phyloP scores from a whole-genome alignment of 2,888 invertebrate genomes.

The Cephus pulcher region DNA sequence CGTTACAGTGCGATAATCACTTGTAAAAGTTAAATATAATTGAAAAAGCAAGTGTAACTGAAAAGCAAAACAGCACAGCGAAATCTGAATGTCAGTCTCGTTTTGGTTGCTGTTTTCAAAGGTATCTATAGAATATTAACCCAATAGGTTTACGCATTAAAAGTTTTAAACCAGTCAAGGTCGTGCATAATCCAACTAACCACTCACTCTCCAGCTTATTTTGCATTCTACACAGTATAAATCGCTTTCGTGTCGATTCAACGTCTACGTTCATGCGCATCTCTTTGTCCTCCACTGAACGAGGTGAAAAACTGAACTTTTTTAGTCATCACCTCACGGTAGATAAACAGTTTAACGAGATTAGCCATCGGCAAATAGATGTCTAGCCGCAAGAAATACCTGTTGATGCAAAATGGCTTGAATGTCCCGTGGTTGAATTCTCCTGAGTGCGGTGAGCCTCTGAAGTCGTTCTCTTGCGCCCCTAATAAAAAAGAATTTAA shows the following conservation, averaged over 20 bases:
- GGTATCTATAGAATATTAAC: neutral
- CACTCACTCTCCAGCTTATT: conserved; percentile 26
- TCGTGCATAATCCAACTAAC: conserved; percentile 37
- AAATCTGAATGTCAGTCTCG: neutral
- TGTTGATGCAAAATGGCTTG: conserved; percentile 61
- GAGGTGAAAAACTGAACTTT: neutral
- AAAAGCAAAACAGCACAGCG: neutral
- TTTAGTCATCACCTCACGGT: neutral
- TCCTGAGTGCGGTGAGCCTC: conserved; percentile 90
- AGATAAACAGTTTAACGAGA: neutral
- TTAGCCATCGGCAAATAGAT: neutral
- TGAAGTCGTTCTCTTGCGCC: conserved; percentile 86
- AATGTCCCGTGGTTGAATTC: conserved; percentile 80
- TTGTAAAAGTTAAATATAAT: neutral
- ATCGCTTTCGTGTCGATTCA: neutral
- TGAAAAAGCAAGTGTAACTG: neutral
- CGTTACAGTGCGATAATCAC: neutral
- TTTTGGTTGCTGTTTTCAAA: neutral
- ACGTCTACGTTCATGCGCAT: neutral
- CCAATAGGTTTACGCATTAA: neutral
- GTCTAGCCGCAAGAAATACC: conserved; percentile 38
- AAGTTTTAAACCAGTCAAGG: conserved; percentile 36
- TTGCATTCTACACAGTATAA: neutral
- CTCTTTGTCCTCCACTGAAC: neutral
- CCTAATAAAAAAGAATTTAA: conserved; percentile 37